A percentile compares a stretch with the other conserved stretches of the same genome.
phyloP scores from a whole-genome alignment of 1,140 invertebrate species.

The Drosophila elegans region DNA sequence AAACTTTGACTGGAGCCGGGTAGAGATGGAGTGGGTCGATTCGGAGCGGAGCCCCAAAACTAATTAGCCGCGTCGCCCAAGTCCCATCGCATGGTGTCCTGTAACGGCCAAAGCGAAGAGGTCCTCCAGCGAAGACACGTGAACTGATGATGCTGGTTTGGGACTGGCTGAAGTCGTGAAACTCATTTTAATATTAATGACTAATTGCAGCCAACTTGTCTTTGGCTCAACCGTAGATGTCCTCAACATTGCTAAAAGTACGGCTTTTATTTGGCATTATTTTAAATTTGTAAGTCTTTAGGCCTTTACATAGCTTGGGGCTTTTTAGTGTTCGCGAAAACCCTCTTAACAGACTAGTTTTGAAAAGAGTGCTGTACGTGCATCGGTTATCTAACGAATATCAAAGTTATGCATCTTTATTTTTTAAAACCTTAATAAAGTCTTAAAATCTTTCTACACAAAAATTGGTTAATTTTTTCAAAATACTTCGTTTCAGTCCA shows the following conservation, averaged over 20 bases:
- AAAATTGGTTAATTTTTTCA: constrained; percentile 1
- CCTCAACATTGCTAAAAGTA: no score
- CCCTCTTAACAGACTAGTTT: no score
- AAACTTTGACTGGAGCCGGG: constrained; percentile 55
- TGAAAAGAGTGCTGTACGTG: no score
- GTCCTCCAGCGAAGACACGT: constrained; percentile 61
- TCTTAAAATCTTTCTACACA: background rate
- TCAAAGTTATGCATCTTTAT: no score
- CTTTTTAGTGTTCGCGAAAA: no score
- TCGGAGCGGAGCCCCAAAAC: constrained; percentile 60
- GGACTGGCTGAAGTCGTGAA: constrained; percentile 27
- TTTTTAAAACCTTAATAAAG: no score
- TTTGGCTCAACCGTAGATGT: background rate
- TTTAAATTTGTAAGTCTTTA: no score
- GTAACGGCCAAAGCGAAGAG: constrained; percentile 9
- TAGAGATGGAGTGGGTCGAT: background rate
- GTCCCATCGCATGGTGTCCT: constrained; percentile 23
- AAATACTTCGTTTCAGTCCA: constrained; percentile 18
- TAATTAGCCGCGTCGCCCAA: constrained; percentile 64
- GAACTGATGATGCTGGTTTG: constrained; percentile 32
- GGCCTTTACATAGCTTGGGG: no score
- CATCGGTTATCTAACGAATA: no score
- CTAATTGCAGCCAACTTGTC: constrained; percentile 64
- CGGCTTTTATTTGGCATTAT: no score
- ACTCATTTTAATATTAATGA: constrained; percentile 75